A percentile compares a stretch with the other conserved stretches of the same genome.
phyloP scores from a whole-genome alignment of 1,140 invertebrate species.

The Laodelphax striatellus region DNA sequence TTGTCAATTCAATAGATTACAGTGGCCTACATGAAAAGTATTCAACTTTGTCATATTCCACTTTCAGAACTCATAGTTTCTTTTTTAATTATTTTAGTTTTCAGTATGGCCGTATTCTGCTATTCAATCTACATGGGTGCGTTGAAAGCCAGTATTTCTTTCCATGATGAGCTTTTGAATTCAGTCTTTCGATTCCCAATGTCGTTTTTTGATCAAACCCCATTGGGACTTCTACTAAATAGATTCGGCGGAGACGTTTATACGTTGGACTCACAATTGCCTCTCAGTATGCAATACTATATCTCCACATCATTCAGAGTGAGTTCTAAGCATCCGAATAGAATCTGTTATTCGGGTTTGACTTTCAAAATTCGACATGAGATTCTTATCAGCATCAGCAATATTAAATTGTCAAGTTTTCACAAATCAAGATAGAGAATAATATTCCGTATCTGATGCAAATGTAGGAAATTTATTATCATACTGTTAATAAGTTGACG shows the following conservation, averaged over 20 bases:
- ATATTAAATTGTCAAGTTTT: too few species aligned
- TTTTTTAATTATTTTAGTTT: not conserved
- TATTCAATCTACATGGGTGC: constrained; percentile 34
- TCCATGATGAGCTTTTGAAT: constrained; percentile 46
- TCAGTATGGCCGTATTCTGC: not conserved
- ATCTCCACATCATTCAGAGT: not conserved
- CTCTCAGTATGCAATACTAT: constrained; percentile 7
- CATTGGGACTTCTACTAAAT: constrained; percentile 55
- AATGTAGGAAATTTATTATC: too few species aligned
- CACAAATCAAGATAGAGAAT: too few species aligned
- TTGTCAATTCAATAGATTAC: too few species aligned
- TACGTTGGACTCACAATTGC: constrained; percentile 39
- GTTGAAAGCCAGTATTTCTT: constrained; percentile 38
- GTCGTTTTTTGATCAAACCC: constrained; percentile 62
- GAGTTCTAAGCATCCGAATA: too few species aligned
- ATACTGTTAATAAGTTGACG: too few species aligned
- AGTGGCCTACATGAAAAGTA: too few species aligned
- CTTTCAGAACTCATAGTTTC: not conserved
- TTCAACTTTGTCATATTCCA: too few species aligned
- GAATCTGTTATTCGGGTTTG: too few species aligned
- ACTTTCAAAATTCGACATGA: too few species aligned
- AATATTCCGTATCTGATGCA: too few species aligned
- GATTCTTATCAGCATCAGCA: too few species aligned
- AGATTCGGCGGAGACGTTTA: constrained; percentile 60
- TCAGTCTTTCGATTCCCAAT: constrained; percentile 51